phyloP scores from a whole-genome alignment of 2,797 vertebrate species.

The Liparis tanakae region DNA sequence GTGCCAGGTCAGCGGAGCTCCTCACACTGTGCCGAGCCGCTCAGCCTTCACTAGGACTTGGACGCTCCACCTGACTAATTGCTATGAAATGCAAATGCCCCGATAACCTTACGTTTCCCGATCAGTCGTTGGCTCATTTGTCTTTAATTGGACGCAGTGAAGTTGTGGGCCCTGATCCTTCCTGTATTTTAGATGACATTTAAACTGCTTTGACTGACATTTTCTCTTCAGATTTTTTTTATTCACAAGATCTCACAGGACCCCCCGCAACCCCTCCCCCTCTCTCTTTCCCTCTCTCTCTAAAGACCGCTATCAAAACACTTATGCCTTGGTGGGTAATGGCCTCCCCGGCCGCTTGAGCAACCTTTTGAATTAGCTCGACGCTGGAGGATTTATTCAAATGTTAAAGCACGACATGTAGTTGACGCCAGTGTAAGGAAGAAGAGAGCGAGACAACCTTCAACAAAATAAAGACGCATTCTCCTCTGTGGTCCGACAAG shows the following conservation, averaged over 20 bases:
- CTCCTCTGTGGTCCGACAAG: slow-evolving; percentile 9
- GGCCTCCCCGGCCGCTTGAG: slow-evolving; percentile 53
- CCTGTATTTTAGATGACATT: slow-evolving; percentile 69
- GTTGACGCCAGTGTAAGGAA: slow-evolving; percentile 32
- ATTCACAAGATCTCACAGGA: slow-evolving; percentile 69
- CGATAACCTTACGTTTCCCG: slow-evolving; percentile 65
- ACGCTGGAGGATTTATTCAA: slow-evolving; percentile 56
- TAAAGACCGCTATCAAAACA: slow-evolving; percentile 72
- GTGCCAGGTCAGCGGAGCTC: slow-evolving; percentile 52
- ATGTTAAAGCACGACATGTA: slow-evolving; percentile 58
- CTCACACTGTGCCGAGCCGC: slow-evolving; percentile 34
- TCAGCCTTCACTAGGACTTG: slow-evolving; percentile 60
- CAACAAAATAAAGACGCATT: slow-evolving; percentile 19
- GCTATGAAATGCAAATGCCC: slow-evolving; percentile 69
- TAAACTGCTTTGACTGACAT: slow-evolving; percentile 74
- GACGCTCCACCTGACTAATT: slow-evolving; percentile 67
- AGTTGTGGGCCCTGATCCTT: slow-evolving; percentile 53
- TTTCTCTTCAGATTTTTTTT: slow-evolving; percentile 71
- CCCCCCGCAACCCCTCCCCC: slow-evolving; percentile 35
- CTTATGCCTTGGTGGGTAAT: slow-evolving; percentile 71
- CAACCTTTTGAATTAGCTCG: slow-evolving; percentile 71
- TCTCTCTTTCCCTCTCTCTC: slow-evolving; percentile 39
- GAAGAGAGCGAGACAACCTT: slow-evolving; percentile 47
- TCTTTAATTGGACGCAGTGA: slow-evolving; percentile 73
- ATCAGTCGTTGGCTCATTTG: slow-evolving; percentile 68